These are phyloP conservation scores for Hybos culiciformis DNA, from an alignment of 2,888 invertebrate species.

Conservation along the genomic window DNA sequence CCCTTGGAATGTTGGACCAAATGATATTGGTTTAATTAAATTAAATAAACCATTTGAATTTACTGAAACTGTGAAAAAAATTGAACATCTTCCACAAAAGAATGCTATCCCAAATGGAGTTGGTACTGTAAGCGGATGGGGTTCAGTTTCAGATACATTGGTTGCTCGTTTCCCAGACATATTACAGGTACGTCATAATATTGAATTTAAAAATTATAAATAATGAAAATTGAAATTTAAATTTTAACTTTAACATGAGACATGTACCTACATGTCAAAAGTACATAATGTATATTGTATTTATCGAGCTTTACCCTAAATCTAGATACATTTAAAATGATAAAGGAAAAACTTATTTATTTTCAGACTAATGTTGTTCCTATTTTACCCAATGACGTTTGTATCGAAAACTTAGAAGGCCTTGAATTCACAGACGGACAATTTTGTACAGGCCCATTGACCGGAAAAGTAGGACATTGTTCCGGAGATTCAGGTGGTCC, in stretches of 20 bases:
- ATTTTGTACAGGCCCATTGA: conserved; percentile 5
- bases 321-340: too few species aligned
- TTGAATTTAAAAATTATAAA: neutral
- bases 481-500: conserved; percentile 34
- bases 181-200: neutral
- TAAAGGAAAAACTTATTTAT: neutral
- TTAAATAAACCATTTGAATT: conserved; percentile 22
- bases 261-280: too few species aligned
- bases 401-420: conserved; percentile 3
- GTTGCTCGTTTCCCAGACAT: conserved; percentile 1
- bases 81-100: conserved; percentile 7
- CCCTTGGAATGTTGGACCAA: conserved; percentile 25
- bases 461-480: conserved; percentile 27
- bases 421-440: conserved; percentile 1
- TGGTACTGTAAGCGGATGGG: conserved; percentile 21
- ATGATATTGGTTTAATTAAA: conserved; percentile 42
- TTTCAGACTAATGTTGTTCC: conserved; percentile 2
- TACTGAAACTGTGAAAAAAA: conserved; percentile 14
- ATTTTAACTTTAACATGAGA: too few species aligned
- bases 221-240: too few species aligned
- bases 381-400: conserved; percentile 3
- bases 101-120: conserved; percentile 7
- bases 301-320: too few species aligned
- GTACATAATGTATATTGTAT: too few species aligned
- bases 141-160: conserved; percentile 12